phyloP scores from a whole-genome alignment of 2,113 vertebrate genomes.

The Raphicerus campestris region DNA sequence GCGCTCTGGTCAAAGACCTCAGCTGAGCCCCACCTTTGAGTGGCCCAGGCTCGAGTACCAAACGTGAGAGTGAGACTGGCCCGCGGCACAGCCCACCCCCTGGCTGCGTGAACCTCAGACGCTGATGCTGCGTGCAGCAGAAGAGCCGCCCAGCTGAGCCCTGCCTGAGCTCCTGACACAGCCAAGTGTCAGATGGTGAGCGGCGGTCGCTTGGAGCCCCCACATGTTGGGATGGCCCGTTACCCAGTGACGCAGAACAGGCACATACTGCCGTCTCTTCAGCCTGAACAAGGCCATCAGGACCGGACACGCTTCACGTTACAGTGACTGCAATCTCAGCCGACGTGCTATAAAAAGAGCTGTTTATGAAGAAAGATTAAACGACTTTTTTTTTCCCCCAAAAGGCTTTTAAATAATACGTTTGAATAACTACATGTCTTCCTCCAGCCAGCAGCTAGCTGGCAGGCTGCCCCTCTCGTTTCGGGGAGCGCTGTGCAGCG shows the following conservation, averaged over 20 bases:
- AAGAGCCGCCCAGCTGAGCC: not conserved
- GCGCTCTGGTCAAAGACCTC: not conserved
- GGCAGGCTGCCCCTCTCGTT: slow-evolving; percentile 13
- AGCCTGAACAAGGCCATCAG: slow-evolving; percentile 24
- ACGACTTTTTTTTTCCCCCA: not conserved
- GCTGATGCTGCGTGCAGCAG: not conserved
- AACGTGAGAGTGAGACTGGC: no score
- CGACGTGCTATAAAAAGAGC: slow-evolving; percentile 49
- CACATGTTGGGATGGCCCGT: not conserved
- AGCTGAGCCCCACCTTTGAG: no score
- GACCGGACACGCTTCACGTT: slow-evolving; percentile 21
- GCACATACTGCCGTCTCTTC: not conserved
- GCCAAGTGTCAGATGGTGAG: not conserved
- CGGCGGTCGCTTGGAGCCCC: not conserved
- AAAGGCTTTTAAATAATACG: slow-evolving; percentile 53
- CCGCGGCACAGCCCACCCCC: rapidly evolving
- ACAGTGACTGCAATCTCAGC: slow-evolving; percentile 35
- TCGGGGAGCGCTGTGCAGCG: not conserved
- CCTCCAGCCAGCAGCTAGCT: slow-evolving; percentile 30
- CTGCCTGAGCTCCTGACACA: not conserved
- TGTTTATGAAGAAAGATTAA: slow-evolving; percentile 57
- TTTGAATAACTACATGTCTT: slow-evolving; percentile 25
- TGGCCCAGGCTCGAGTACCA: not conserved
- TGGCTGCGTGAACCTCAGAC: no score
- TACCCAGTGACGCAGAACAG: no score